phyloP scores from a whole-genome alignment of 2,888 invertebrate genomes.

The Drosophila atripex region DNA sequence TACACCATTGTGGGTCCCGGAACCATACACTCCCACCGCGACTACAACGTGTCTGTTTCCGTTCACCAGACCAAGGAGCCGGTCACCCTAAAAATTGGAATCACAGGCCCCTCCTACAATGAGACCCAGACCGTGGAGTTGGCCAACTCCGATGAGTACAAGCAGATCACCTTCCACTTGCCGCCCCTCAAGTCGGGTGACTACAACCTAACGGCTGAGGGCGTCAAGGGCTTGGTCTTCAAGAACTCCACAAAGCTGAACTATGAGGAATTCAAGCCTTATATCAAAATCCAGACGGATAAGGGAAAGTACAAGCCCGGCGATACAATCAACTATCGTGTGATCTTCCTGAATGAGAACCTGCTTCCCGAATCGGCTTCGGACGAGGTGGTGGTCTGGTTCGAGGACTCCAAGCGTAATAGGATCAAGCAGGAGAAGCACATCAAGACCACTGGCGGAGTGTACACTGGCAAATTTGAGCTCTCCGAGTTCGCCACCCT shows the following conservation, averaged over 20 bases:
- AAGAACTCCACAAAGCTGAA: constrained; percentile 89
- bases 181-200: constrained; percentile 85
- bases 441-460: constrained; percentile 81
- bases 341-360: constrained; percentile 87
- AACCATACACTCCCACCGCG: constrained; percentile 91
- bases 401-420: constrained; percentile 91
- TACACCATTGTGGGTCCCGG: constrained; percentile 93
- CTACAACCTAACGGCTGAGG: constrained; percentile 90
- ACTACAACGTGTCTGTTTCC: constrained; percentile 91
- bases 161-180: constrained; percentile 70
- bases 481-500: constrained; percentile 91
- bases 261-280: constrained; percentile 84
- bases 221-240: constrained; percentile 90
- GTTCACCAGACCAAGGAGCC: constrained; percentile 82
- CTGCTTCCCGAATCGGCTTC: constrained; percentile 88
- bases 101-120: constrained; percentile 76
- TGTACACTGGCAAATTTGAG: constrained; percentile 90
- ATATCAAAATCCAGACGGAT: constrained; percentile 94
- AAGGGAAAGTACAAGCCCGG: constrained; percentile 95
- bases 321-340: constrained; percentile 89
- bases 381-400: constrained; percentile 86
- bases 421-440: constrained; percentile 92
- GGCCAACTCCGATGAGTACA: constrained; percentile 57
- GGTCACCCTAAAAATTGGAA: constrained; percentile 72
- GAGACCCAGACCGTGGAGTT: constrained; percentile 69